A percentile compares a stretch with the other conserved stretches of the same genome.
These are phyloP conservation scores for Palloptera scutellata DNA, from an alignment of 2,888 invertebrate species.

Conservation along the genomic window DNA sequence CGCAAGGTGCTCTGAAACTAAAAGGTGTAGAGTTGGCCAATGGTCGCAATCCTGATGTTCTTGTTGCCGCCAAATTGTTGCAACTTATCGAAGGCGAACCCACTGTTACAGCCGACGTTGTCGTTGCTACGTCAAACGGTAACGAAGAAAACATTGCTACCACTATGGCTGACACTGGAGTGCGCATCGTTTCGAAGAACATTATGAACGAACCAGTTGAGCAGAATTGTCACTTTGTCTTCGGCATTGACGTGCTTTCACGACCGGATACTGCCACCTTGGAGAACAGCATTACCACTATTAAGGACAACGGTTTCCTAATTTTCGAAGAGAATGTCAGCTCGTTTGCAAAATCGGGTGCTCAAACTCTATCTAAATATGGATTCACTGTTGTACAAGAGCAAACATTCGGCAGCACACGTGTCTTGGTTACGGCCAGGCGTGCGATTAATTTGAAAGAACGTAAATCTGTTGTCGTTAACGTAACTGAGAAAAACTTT, in stretches of 20 bases:
- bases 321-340: constrained; percentile 74
- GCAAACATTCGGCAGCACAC: constrained; percentile 72
- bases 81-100: constrained; percentile 79
- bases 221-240: constrained; percentile 74
- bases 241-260: constrained; percentile 73
- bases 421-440: constrained; percentile 74
- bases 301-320: constrained; percentile 76
- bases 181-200: constrained; percentile 75
- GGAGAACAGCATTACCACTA: constrained; percentile 69
- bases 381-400: constrained; percentile 69
- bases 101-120: constrained; percentile 72
- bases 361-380: constrained; percentile 57
- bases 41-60: constrained; percentile 69
- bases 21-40: constrained; percentile 78
- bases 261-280: constrained; percentile 69
- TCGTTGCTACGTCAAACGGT: constrained; percentile 66
- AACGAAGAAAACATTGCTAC: constrained; percentile 67
- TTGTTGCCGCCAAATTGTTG: constrained; percentile 71
- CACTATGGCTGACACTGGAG: constrained; percentile 68
- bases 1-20: constrained; percentile 72
- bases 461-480: constrained; percentile 68
- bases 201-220: constrained; percentile 69
- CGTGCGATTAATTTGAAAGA: constrained; percentile 46
- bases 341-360: constrained; percentile 64
- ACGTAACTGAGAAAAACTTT: constrained; percentile 75